These are phyloP conservation scores for Heterocephalus glaber DNA, from an alignment of 2,113 vertebrate species.

Conservation along the genomic window DNA sequence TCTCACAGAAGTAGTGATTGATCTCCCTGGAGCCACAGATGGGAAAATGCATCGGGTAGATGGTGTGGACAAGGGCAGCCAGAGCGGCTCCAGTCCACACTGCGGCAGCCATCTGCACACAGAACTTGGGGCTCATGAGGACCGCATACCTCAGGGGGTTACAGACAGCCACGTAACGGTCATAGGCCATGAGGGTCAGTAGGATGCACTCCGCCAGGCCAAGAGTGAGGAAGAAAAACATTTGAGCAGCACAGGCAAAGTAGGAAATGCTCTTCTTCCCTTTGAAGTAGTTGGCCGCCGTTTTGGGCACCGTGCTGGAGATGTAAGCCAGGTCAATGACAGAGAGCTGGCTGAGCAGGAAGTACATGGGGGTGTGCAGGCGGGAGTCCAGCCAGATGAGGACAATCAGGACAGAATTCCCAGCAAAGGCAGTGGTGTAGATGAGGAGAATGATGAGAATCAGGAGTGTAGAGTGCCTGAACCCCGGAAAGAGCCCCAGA, in stretches of 20 bases:
- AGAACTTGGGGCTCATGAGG: slow-evolving; percentile 59
- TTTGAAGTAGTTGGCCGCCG: slow-evolving; percentile 40
- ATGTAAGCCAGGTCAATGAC: slow-evolving; percentile 67
- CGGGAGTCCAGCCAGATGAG: slow-evolving; percentile 52
- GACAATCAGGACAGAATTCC: slow-evolving; percentile 47
- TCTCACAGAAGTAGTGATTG: slow-evolving; percentile 67
- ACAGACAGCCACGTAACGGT: slow-evolving; percentile 66
- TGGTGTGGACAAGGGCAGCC: slow-evolving; percentile 14
- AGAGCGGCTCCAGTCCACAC: slow-evolving; percentile 39
- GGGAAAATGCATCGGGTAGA: slow-evolving; percentile 42
- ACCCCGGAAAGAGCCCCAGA: slow-evolving; percentile 38
- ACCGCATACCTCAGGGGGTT: slow-evolving; percentile 60
- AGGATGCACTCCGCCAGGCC: slow-evolving; percentile 65
- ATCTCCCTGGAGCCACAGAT: slow-evolving; percentile 55
- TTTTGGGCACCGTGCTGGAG: slow-evolving; percentile 68
- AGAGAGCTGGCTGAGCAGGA: slow-evolving; percentile 72
- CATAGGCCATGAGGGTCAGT: slow-evolving; percentile 71
- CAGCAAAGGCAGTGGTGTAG: slow-evolving; percentile 21
- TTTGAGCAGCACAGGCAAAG: slow-evolving; percentile 60
- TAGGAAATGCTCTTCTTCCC: slow-evolving; percentile 63
- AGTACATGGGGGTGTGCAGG: slow-evolving; percentile 66
- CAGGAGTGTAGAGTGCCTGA: slow-evolving; percentile 11
- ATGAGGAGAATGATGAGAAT: not conserved
- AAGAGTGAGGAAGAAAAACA: slow-evolving; percentile 71
- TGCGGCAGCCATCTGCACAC: not conserved